Evolutionary conservation across 2,797 vertebrate species (phyloP).

Genomic region (Mormyrus proboscirostris): DNA sequence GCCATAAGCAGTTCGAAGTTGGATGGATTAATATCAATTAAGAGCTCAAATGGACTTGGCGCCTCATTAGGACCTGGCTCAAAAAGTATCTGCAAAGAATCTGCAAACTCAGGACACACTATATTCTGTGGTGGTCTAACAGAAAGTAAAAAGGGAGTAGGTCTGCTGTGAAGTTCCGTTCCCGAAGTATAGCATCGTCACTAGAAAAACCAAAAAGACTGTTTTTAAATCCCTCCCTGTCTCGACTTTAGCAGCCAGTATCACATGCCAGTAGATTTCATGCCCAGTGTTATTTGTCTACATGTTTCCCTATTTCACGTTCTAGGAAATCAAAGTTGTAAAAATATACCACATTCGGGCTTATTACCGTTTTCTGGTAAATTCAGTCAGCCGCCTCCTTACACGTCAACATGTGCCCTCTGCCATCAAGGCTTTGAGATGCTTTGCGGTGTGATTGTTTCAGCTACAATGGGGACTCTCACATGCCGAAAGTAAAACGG

Average conservation of each 20-base stretch:
- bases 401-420: not conserved
- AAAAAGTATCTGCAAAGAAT: not conserved
- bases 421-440: not conserved
- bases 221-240: not conserved
- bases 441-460: not conserved
- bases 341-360: not conserved
- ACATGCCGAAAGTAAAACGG: not conserved
- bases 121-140: not conserved
- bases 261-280: not conserved
- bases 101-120: not conserved
- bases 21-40: not conserved
- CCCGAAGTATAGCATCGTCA: not conserved
- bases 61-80: not conserved
- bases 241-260: not conserved
- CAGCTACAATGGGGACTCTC: not conserved
- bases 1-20: not conserved
- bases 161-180: not conserved
- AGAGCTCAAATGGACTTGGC: not conserved
- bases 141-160: not conserved
- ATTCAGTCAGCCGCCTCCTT: not conserved
- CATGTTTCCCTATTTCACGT: not conserved
- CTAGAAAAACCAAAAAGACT: not conserved
- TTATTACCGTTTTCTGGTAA: not conserved
- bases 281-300: not conserved
- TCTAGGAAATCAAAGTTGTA: not conserved